Conservation (phyloP, 2,113 vertebrate species). For the Jaculus jaculus region DNA sequence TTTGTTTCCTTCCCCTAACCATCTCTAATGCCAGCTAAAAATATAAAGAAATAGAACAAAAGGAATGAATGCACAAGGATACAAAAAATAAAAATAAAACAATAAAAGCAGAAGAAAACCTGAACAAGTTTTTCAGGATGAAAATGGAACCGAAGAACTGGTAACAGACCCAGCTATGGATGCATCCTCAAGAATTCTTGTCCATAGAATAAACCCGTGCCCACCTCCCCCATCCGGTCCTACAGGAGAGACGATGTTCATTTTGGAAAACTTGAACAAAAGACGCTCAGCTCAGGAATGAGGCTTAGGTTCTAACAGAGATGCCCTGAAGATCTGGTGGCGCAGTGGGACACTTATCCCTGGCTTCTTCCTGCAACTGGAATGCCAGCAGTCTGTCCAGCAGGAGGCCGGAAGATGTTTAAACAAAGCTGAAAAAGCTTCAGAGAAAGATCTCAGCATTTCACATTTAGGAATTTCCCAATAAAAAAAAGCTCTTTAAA, state of each 20-base stretch:
- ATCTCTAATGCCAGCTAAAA: neutral
- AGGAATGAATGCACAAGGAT: neutral
- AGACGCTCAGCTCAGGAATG: neutral
- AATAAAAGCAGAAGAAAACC: neutral
- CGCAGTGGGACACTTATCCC: neutral
- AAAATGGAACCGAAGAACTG: neutral
- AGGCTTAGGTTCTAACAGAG: neutral
- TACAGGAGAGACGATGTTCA: fast-evolving
- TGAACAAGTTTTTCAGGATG: neutral
- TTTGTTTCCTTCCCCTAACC: constrained; percentile 24
- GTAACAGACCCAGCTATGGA: neutral
- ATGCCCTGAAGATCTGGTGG: neutral
- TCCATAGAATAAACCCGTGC: neutral
- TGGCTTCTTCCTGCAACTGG: neutral
- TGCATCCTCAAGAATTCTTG: neutral
- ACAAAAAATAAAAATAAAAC: neutral
- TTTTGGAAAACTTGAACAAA: neutral
- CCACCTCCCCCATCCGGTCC: too few relatives aligned
- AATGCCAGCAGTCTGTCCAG: neutral
- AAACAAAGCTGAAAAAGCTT: neutral
- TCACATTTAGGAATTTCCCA: neutral
- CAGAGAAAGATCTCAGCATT: neutral
- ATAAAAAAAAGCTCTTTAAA: neutral
- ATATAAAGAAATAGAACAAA: neutral
- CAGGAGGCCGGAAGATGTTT: neutral